Base-by-base conservation (phyloP, 2,797 vertebrate species). In the Poeciliopsis infans region DNA sequence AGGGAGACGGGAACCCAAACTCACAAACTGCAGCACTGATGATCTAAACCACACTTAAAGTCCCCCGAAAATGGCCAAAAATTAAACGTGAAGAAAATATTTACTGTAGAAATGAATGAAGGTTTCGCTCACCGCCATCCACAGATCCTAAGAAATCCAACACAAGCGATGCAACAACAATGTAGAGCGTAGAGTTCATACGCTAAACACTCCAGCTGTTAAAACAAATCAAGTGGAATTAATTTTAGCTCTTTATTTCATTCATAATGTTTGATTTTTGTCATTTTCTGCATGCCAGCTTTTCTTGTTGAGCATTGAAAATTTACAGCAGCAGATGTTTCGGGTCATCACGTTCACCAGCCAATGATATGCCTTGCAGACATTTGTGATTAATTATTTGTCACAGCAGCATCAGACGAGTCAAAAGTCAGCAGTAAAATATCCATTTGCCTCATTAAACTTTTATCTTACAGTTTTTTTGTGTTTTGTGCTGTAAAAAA, bases 371-470 rank as follows among this genome's bases (percentile, higher is more conserved):
- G 8, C 33, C 77, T 47, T 0, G 46, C 41, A 76, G 61, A 12
- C n/a, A 76, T 72, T 72, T 20, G 7, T n/a, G 45, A 72, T 59
- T 13, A 77, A 3, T 57, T 79, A 61, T 76, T 79, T 73, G 47
- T 51, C 25, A 72, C 45, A 74, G 5, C 64, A 66, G 71, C 49
- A 49, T 57, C 53, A 57, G 11, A 45, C 3, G 11, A 69, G 41
- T 70, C 25, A n/a, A n/a, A n/a, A 45, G 23, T n/a, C 23, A 16
- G n/a, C 46, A 43, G 47, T 55, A 74, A 80, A 80, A 72, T 7
- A 72, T 39, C 39, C 12, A 64, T 15, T 53, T 20, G 12, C 33
- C 31, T 7, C 33, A 74, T 55, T 41, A 74, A 74, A 31, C 71
- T 12, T 73, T 51, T 23, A 49, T 2, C 7, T 10, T 33, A 28